Base-by-base conservation (phyloP, 1,140 invertebrate species). In the Nomia melanderi region DNA sequence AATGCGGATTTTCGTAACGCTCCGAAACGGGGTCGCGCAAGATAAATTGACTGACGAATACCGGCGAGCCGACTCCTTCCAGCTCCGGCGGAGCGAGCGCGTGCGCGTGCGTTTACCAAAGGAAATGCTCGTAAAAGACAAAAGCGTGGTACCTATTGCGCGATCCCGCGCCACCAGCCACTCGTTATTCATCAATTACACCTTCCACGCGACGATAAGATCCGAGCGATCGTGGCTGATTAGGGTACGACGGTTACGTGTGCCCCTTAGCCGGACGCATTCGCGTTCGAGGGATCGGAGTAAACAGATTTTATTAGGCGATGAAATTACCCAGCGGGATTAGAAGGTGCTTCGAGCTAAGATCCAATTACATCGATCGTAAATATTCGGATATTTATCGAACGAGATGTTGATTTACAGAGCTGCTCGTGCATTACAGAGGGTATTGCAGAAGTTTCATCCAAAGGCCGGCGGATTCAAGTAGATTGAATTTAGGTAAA, bases 1-100 rank as follows among this genome's bases (percentile, higher is more conserved):
- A 73, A 69, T 39, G 53, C 57, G 53, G 67, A 53, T 79, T 84
- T 84, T 84, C 78, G 78, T 83, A 84, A 84, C 70, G 77, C 59
- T 20, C 27, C 53, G 69, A 73, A 77, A 83, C 8, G 77, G 67
- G 82, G 72, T 80, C 73, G 69, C 50, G 66, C n/a, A 53, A 83
- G 71, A 76, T 79, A 70, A 64, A 44, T 59, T 8, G 50, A 53
- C 27, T 27, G 53, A 59, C 72, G 64, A 70, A 63, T 77, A 62
- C 31, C 25, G 2, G 8, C 29, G n/a, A 27, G 65, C 23, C 33
- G 29, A 23, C 66, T 9, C 29, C 62, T n/a, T 20, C 53, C 36
- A 2, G 20, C 54, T 14, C 63, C 27, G 0, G 6, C 14, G 9
- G 23, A 23, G 23, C 20, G n/a, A n/a, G n/a, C n/a, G n/a, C n/a